phyloP scores from a whole-genome alignment of 2,888 invertebrate genomes.

The Myopa testacea region DNA sequence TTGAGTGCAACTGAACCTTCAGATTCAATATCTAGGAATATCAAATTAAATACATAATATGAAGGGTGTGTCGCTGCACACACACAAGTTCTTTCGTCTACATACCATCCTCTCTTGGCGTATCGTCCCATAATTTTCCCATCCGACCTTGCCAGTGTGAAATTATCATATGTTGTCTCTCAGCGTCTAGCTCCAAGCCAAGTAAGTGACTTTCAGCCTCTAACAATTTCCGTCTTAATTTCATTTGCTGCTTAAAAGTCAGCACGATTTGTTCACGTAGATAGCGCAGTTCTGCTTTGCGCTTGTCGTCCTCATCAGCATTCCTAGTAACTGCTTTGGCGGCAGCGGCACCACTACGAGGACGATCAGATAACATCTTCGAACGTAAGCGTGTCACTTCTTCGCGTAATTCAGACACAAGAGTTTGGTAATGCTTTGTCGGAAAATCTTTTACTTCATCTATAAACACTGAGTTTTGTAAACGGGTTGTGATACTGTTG shows the following conservation, averaged over 20 bases:
- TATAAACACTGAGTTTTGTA: constrained; percentile 67
- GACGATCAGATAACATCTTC: constrained; percentile 82
- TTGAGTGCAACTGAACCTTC: constrained; percentile 72
- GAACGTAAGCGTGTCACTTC: constrained; percentile 84
- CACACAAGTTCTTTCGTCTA: neutral
- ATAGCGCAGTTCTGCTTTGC: constrained; percentile 72
- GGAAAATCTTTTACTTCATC: constrained; percentile 68
- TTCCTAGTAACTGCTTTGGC: constrained; percentile 48
- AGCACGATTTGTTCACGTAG: constrained; percentile 87
- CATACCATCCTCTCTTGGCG: constrained; percentile 63
- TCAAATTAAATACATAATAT: neutral
- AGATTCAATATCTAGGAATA: constrained; percentile 63
- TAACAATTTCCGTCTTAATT: constrained; percentile 85
- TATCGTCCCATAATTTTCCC: constrained; percentile 72
- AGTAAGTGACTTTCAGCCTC: constrained; percentile 91
- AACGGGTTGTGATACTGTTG: constrained; percentile 82
- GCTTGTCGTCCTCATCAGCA: constrained; percentile 68
- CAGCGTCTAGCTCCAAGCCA: constrained; percentile 88
- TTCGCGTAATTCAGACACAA: constrained; percentile 74
- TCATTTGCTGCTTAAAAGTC: constrained; percentile 94
- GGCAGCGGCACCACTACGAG: constrained; percentile 68
- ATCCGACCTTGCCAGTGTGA: constrained; percentile 87
- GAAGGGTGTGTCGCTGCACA: too few species aligned
- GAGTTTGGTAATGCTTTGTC: constrained; percentile 67
- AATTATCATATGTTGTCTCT: constrained; percentile 88